Conservation (phyloP, 2,888 invertebrate genomes). For the Sesamia inferens region DNA sequence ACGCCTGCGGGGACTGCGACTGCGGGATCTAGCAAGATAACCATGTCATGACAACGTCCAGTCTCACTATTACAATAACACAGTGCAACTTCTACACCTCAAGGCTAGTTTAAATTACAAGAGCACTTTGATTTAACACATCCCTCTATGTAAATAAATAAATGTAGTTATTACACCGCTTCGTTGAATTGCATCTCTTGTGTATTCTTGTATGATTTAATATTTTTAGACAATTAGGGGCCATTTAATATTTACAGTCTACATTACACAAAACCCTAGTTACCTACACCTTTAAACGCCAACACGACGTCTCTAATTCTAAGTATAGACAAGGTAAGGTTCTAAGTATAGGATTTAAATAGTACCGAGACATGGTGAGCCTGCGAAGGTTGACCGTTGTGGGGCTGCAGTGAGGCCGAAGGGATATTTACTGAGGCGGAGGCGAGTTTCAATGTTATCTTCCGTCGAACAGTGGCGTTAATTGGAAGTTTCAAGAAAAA, state of each 20-base stretch:
- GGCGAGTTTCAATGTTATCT: conserved; percentile 80
- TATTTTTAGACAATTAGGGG: conserved; percentile 39
- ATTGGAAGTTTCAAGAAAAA: conserved; percentile 81
- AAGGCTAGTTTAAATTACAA: conserved; percentile 48
- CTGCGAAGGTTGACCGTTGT: conserved; percentile 84
- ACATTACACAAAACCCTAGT: conserved; percentile 68
- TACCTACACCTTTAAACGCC: conserved; percentile 73
- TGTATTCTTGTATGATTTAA: conserved; percentile 38
- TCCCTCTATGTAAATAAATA: conserved; percentile 19
- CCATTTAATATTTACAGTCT: conserved; percentile 59
- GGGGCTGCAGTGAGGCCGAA: conserved; percentile 86
- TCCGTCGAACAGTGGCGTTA: conserved; percentile 80
- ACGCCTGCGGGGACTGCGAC: conserved; percentile 86
- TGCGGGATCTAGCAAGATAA: conserved; percentile 79
- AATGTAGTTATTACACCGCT: conserved; percentile 44
- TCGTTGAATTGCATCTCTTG: conserved; percentile 39
- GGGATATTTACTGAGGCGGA: conserved; percentile 80
- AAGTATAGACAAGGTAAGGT: conserved; percentile 82
- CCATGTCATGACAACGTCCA: conserved; percentile 40
- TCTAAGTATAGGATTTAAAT: conserved; percentile 89
- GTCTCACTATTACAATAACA: conserved; percentile 32
- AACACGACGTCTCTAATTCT: conserved; percentile 76
- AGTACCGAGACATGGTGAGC: conserved; percentile 89
- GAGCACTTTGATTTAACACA: conserved; percentile 36
- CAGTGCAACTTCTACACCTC: conserved; percentile 60